phyloP scores from a whole-genome alignment of 2,113 vertebrate species.

The Micronycteris hirsuta region DNA sequence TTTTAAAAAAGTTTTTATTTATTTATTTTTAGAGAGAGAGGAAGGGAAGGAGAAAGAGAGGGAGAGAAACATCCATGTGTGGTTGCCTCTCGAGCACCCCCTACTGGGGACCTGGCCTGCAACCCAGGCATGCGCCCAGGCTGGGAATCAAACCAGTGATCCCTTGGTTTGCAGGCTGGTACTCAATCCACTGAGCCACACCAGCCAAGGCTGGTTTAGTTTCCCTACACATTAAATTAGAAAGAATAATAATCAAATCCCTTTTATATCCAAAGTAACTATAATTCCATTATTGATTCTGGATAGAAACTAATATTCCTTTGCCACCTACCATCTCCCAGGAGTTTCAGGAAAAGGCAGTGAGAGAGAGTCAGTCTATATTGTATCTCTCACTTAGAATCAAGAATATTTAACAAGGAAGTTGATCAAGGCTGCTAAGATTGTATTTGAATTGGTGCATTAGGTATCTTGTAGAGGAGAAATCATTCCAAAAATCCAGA shows the following conservation, averaged over 20 bases:
- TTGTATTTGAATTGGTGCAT: neutral
- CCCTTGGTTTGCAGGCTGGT: no score
- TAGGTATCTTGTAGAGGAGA: neutral
- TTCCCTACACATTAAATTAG: neutral
- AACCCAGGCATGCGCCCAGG: no score
- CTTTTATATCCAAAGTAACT: neutral
- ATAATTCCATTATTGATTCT: neutral
- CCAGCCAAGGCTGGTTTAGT: neutral
- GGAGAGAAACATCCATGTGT: no score
- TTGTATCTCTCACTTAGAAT: neutral
- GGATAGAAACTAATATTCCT: neutral
- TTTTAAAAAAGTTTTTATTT: no score
- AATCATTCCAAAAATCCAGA: neutral
- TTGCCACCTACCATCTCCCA: neutral
- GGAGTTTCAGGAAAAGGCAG: neutral
- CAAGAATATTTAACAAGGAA: neutral
- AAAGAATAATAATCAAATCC: neutral
- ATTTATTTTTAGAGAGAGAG: no score
- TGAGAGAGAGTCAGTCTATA: neutral
- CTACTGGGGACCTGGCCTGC: no score
- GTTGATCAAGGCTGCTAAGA: neutral
- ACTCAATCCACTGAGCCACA: no score
- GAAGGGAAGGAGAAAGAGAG: no score
- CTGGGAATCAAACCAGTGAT: no score
- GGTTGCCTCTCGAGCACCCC: no score